Evolutionary conservation across 2,797 vertebrate genomes (phyloP).

Genomic region (Perodicticus potto): DNA sequence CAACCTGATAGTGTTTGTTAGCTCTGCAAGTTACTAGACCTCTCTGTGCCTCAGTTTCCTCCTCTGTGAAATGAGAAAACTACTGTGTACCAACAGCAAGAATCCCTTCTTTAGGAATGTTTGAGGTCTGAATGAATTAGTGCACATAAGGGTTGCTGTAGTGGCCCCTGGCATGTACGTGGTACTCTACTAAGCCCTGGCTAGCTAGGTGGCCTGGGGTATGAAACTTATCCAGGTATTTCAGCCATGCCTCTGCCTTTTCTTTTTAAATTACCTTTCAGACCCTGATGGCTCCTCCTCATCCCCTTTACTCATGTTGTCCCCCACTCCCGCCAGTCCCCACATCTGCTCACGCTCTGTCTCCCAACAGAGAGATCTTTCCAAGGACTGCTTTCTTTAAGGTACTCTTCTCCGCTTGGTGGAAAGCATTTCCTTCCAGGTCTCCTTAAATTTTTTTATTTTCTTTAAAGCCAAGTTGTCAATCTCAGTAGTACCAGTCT

Average conservation of each 20-base stretch:
- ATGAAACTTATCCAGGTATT: background rate
- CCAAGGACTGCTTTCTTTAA: background rate
- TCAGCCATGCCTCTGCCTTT: background rate
- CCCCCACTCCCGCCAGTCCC: background rate
- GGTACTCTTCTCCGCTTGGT: background rate
- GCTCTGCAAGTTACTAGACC: background rate
- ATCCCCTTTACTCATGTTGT: too few relatives aligned
- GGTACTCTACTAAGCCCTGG: too few relatives aligned
- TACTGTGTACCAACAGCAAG: background rate
- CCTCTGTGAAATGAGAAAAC: background rate
- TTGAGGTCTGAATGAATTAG: background rate
- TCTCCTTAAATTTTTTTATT: background rate
- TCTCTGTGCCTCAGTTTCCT: background rate
- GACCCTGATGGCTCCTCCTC: too few relatives aligned
- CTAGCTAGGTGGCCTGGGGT: background rate
- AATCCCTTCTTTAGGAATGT: background rate
- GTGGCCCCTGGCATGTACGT: background rate
- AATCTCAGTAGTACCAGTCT: background rate
- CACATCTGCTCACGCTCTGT: accelerated
- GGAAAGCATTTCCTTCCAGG: background rate
- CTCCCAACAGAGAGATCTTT: background rate
- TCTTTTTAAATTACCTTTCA: background rate
- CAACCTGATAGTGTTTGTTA: background rate
- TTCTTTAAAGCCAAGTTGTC: background rate
- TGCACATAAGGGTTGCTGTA: accelerated